Evolutionary conservation across 2,797 vertebrate genomes (phyloP).

Genomic region (Sebastes alutus): DNA sequence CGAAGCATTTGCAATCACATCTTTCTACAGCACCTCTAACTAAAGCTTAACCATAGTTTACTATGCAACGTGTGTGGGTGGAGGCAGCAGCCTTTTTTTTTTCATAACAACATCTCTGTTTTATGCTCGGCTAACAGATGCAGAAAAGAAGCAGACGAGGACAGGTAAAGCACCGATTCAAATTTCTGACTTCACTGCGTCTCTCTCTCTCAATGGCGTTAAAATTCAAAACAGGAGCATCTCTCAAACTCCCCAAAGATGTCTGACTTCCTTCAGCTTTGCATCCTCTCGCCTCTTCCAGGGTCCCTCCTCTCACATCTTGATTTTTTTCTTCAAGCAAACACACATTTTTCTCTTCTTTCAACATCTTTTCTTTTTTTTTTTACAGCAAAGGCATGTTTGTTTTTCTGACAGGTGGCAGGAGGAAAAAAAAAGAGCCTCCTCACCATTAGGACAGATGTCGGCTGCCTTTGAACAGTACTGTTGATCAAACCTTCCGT

Average conservation of each 20-base stretch:
- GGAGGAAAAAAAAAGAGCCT: conserved; percentile 35
- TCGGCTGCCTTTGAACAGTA: conserved; percentile 54
- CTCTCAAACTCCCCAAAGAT: conserved; percentile 44
- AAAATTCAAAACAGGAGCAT: conserved; percentile 49
- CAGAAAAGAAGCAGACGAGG: conserved; percentile 12
- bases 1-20: conserved; percentile 34
- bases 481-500: conserved; percentile 61
- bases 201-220: conserved; percentile 18
- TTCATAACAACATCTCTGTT: conserved; percentile 23
- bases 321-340: conserved; percentile 35
- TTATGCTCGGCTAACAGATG: conserved; percentile 29
- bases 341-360: conserved; percentile 47
- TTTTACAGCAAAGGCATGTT: conserved; percentile 63
- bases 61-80: conserved; percentile 53
- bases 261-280: conserved; percentile 42
- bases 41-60: conserved; percentile 47
- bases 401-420: conserved; percentile 71
- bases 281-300: conserved; percentile 25
- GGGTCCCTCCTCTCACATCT: conserved; percentile 49
- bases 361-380: conserved; percentile 32
- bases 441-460: conserved; percentile 62
- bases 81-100: conserved; percentile 42
- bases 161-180: conserved; percentile 29
- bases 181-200: conserved; percentile 35
- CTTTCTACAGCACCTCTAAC: conserved; percentile 28